Percentiles rank a stretch among this genome's conserved stretches.
Conservation (phyloP, 1,140 invertebrate genomes). For the Teleogryllus occipitalis region DNA sequence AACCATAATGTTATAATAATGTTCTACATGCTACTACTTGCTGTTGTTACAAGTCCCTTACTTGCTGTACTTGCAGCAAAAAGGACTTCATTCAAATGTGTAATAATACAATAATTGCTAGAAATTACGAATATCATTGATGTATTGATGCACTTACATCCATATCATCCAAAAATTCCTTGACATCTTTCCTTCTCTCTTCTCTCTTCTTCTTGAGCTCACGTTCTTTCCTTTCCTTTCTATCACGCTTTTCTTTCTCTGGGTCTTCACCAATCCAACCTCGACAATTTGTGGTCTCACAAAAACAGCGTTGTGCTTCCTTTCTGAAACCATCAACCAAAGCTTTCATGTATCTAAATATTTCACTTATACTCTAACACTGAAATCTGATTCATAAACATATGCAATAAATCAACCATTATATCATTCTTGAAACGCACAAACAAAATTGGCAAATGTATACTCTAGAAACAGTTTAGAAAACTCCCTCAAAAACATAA, state of each 20-base stretch:
- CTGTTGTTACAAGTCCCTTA: too few relatives aligned
- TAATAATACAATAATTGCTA: too few relatives aligned
- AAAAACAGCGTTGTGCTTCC: constrained; percentile 91
- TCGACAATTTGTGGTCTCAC: constrained; percentile 75
- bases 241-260: constrained; percentile 34
- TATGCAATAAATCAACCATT: too few relatives aligned
- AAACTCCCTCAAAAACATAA: background rate
- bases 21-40: too few relatives aligned
- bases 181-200: constrained; percentile 37
- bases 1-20: too few relatives aligned
- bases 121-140: too few relatives aligned
- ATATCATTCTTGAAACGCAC: too few relatives aligned
- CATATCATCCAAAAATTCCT: constrained; percentile 51
- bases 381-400: too few relatives aligned
- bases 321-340: constrained; percentile 46
- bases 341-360: too few relatives aligned
- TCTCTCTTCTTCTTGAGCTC: constrained; percentile 30
- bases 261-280: constrained; percentile 89
- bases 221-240: constrained; percentile 23
- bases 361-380: too few relatives aligned
- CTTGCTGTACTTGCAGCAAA: too few relatives aligned
- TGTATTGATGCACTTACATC: constrained; percentile 45
- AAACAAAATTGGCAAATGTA: background rate
- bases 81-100: too few relatives aligned
- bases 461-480: background rate